Base-by-base conservation (phyloP, 2,888 invertebrate species). In the Cyclophora albipunctata region DNA sequence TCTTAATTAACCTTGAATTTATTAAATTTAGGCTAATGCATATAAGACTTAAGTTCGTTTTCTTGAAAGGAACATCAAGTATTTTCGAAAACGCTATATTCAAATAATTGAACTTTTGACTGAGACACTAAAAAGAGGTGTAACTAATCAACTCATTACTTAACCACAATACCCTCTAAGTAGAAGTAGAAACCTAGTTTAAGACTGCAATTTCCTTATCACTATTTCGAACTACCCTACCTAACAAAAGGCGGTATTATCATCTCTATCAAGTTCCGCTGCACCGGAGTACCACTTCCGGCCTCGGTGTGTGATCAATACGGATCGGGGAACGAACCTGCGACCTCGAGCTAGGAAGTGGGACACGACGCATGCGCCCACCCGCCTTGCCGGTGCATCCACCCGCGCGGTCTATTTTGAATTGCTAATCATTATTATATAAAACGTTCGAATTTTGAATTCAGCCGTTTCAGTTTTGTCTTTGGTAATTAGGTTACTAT, bases 241-340 rank as follows among this genome's bases (percentile, higher is more conserved):
- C 20, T 20, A 20, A 4, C 37, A 37, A 5, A 37, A 37, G 37
- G 71, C 60, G 75, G 73, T 78, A 62, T 62, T 76, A 77, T 74
- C 78, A 58, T 55, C 77, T 62, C 75, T 57, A 66, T 73, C 64
- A 63, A 74, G 61, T 68, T 78, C 77, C 76, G 70, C 69, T 86
- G 87, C 87, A 87, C 71, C 73, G 76, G 66, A 71, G 75, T 71
- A 69, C 72, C 63, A 76, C 77, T 85, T 87, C 85, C 85, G 82
- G 80, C 82, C 82, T 76, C 77, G 72, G 56, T 56, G 57, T 62
- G 55, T 78, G 87, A 81, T 87, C 85, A 84, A 87, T 87, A 86
- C 79, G 59, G 68, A 73, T 79, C 86, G 88, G 85, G 86, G 85
- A 88, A 87, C 80, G 88, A 88, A 86, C 88, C 78, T 78, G 78